These are phyloP conservation scores for Gopherus evgoodei DNA, from an alignment of 2,113 vertebrate species.

Conservation along the genomic window DNA sequence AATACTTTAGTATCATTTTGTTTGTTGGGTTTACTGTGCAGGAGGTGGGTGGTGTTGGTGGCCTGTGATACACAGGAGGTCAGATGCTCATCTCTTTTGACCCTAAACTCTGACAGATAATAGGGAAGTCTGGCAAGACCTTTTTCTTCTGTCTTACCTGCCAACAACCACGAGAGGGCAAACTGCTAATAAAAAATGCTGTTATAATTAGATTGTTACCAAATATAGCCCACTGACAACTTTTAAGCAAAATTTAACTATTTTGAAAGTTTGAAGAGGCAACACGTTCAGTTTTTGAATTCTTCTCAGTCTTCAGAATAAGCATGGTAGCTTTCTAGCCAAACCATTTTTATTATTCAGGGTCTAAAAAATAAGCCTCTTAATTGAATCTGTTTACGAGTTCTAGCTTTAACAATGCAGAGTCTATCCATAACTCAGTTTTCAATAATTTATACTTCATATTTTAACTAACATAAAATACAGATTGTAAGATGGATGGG, in stretches of 20 bases:
- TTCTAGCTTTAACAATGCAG: background rate
- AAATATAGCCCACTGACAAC: background rate
- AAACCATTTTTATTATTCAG: background rate
- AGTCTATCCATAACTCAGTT: background rate
- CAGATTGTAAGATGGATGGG: background rate
- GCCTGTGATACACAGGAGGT: background rate
- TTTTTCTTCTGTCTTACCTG: background rate
- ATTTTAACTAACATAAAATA: background rate
- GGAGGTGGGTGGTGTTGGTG: too few species aligned
- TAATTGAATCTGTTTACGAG: background rate
- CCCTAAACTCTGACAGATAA: background rate
- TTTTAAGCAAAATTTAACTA: background rate
- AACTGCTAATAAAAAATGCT: background rate
- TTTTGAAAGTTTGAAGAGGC: background rate
- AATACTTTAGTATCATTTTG: too few species aligned
- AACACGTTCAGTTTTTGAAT: background rate
- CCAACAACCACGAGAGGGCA: background rate
- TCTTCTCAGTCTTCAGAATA: background rate
- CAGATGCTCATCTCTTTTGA: background rate
- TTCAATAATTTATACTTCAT: background rate
- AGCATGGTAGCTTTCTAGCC: background rate
- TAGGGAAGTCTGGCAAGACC: background rate
- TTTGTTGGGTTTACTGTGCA: too few species aligned
- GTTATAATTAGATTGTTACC: background rate
- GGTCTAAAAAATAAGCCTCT: background rate